Percentiles rank a stretch among this genome's conserved stretches.
phyloP scores from a whole-genome alignment of 2,113 vertebrate genomes.

The Corythoichthys intestinalis region DNA sequence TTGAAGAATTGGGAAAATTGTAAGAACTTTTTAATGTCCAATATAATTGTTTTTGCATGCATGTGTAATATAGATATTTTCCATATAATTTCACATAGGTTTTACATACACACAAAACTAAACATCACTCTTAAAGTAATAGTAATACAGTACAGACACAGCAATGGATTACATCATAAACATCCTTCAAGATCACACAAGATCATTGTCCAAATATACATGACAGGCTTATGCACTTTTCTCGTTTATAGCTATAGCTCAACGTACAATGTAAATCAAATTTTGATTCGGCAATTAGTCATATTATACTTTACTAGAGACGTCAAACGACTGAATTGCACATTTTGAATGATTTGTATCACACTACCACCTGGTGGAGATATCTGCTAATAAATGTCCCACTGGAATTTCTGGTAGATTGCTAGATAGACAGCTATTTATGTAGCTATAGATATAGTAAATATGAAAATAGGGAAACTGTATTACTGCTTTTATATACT shows the following conservation, averaged over 20 bases:
- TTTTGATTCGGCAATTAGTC: no score
- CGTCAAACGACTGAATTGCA: background rate
- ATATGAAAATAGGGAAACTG: background rate
- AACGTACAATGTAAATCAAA: no score
- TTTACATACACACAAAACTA: conserved; percentile 14
- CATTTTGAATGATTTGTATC: conserved; percentile 8
- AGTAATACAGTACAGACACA: no score
- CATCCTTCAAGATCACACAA: no score
- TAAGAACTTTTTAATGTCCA: background rate
- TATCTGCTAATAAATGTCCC: conserved; percentile 10
- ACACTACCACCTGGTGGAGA: conserved; percentile 55
- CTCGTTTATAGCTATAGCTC: no score
- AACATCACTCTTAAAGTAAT: background rate
- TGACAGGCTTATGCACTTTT: no score
- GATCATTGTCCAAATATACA: no score
- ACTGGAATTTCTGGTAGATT: background rate
- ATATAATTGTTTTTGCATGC: conserved; percentile 26
- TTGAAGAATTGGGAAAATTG: background rate
- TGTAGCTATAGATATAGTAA: background rate
- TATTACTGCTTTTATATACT: background rate
- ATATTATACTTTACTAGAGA: no score
- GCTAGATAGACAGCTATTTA: background rate
- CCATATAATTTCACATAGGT: no score
- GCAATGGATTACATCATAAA: no score
- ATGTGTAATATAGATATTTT: no score